These are phyloP conservation scores for Anodontia alba DNA, from an alignment of 2,888 invertebrate species.

Conservation along the genomic window DNA sequence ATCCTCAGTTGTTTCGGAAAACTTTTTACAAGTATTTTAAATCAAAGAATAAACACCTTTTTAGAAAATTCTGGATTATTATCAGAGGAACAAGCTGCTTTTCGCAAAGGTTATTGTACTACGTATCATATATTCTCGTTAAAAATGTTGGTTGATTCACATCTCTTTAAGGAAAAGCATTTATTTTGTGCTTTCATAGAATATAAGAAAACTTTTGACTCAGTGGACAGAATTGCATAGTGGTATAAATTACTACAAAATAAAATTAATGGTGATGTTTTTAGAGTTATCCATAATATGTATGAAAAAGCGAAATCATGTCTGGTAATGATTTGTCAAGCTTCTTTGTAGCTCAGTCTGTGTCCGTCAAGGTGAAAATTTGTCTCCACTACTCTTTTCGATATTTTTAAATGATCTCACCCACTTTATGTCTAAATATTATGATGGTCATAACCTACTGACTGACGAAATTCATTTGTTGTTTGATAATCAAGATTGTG, in stretches of 20 bases:
- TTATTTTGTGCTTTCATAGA: slow-evolving; percentile 1
- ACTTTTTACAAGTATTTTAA: not conserved
- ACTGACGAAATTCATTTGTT: not conserved
- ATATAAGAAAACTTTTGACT: not conserved
- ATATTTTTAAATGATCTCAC: not conserved
- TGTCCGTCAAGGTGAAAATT: slow-evolving; percentile 1
- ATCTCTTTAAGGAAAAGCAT: not conserved
- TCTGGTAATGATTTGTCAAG: not conserved
- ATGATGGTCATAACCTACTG: not conserved
- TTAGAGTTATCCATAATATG: not conserved
- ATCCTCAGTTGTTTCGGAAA: not conserved
- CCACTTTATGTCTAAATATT: not conserved
- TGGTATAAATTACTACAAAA: not conserved
- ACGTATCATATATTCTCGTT: not conserved
- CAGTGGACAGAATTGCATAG: not conserved
- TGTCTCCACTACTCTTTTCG: not conserved
- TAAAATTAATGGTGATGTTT: not conserved
- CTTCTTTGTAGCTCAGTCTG: not conserved
- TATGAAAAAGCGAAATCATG: not conserved
- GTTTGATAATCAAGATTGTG: not conserved
- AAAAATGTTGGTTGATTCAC: not conserved
- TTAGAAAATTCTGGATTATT: too few relatives aligned
- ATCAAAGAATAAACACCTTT: not conserved
- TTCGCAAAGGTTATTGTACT: not conserved
- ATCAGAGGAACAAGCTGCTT: not conserved